A percentile compares a stretch with the other conserved stretches of the same genome.
These are phyloP conservation scores for Drosophila acutilabella DNA, from an alignment of 2,888 invertebrate species.

Conservation along the genomic window DNA sequence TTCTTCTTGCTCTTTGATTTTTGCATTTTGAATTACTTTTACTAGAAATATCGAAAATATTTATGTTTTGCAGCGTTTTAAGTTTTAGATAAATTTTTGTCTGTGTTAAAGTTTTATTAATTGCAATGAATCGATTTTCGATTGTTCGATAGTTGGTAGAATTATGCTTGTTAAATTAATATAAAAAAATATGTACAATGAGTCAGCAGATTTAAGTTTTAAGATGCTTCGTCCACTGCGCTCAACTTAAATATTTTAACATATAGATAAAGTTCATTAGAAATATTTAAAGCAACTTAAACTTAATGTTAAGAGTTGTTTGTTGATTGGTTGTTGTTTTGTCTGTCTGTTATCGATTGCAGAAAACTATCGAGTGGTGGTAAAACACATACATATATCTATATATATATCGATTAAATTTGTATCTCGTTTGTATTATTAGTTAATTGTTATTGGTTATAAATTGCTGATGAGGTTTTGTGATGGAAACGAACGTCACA, in stretches of 20 bases:
- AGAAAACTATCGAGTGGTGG: slow-evolving; percentile 52
- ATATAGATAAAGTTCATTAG: slow-evolving; percentile 51
- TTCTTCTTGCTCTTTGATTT: slow-evolving; percentile 36
- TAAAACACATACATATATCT: slow-evolving; percentile 48
- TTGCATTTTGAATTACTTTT: slow-evolving; percentile 23
- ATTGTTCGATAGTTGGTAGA: slow-evolving; percentile 48
- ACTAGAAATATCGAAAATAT: slow-evolving; percentile 38
- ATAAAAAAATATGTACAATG: slow-evolving; percentile 56
- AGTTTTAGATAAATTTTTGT: slow-evolving; percentile 30
- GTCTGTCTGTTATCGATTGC: slow-evolving; percentile 43
- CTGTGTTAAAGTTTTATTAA: slow-evolving; percentile 30
- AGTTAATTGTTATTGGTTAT: slow-evolving; percentile 46
- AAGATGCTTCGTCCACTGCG: slow-evolving; percentile 36
- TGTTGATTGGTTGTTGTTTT: slow-evolving; percentile 25
- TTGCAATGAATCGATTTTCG: slow-evolving; percentile 34
- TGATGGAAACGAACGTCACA: slow-evolving; percentile 46
- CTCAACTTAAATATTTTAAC: slow-evolving; percentile 58
- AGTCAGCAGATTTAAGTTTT: slow-evolving; percentile 36
- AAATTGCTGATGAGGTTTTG: slow-evolving; percentile 57
- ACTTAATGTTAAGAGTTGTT: slow-evolving; percentile 70
- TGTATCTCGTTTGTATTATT: slow-evolving; percentile 21
- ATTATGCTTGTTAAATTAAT: slow-evolving; percentile 49
- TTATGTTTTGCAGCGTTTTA: slow-evolving; percentile 18
- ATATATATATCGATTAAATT: slow-evolving; percentile 32
- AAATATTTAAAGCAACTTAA: slow-evolving; percentile 77